Base-by-base conservation (phyloP, 2,113 vertebrate genomes). In the Todiramphus saurophagus region DNA sequence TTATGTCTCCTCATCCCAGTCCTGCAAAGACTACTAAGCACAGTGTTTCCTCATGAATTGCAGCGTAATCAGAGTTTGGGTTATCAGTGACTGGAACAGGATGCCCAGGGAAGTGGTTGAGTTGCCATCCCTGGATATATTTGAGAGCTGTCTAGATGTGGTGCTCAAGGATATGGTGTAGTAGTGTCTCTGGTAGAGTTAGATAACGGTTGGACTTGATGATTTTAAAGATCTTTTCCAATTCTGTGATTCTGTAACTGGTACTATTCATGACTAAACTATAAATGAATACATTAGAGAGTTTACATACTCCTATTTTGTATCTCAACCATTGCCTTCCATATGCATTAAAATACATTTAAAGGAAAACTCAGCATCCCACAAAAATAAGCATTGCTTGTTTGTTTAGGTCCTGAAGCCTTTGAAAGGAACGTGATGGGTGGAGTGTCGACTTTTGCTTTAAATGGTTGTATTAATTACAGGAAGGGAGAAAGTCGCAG, bases 401-500 rank as follows among this genome's bases (percentile, higher is more conserved):
- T 87, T 91, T 75, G 30, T 44, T 90, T 79, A 69, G 44, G 31
- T 85, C 37, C 72, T 44, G 53, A 90, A 87, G 44, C 12, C 30
- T 78, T 87, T 83, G 35, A 66, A 95, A 66, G 75, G 80, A 75
- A 12, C 14, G 16, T 31, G 59, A 64, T n/a, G 56, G 50, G 58
- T 86, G 63, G 89, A 64, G 27, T 68, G 33, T 33, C 51, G 39
- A 77, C 58, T 41, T 88, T 83, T 76, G 77, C 50, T 80, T 80
- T 95, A 41, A 94, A 93, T 86, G 79, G 46, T 11, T 66, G 31
- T 37, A 69, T 86, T 92, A 92, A 80, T 88, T 83, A 62, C 83
- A 83, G 70, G 63, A 96, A 90, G 41, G 59, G 72, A 88, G 66
- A 93, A 90, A 83, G 72, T 80, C 92, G 69, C 31, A 66, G 76